Conservation (phyloP, 2,888 invertebrate genomes). For the Pherbina coryleti region DNA sequence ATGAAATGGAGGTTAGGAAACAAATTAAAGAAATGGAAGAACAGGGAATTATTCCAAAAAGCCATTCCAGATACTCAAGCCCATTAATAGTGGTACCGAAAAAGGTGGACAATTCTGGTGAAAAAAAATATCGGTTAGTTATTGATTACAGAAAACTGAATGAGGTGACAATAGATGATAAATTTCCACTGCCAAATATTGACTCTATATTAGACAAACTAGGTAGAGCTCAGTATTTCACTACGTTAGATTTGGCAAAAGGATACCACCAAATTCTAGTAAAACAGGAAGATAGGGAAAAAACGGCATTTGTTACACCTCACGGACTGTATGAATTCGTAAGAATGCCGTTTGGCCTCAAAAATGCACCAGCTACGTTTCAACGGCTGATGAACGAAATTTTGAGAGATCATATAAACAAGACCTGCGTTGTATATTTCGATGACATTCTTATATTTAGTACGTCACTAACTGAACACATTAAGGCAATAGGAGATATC, state of each 20-base stretch:
- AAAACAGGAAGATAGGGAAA: conserved; percentile 41
- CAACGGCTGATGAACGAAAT: conserved; percentile 39
- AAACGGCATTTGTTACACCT: conserved; percentile 48
- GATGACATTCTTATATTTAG: conserved; percentile 35
- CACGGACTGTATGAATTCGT: conserved; percentile 47
- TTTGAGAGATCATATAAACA: conserved; percentile 28
- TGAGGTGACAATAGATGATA: too few relatives aligned
- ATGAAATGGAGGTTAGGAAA: too few relatives aligned
- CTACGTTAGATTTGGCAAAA: conserved; percentile 52
- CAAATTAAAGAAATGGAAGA: too few relatives aligned
- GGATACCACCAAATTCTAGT: conserved; percentile 60
- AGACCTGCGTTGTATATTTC: conserved; percentile 35
- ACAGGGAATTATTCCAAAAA: too few relatives aligned
- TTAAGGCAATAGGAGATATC: conserved; percentile 19
- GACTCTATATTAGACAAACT: too few relatives aligned
- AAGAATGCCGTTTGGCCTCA: conserved; percentile 45
- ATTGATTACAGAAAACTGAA: too few relatives aligned
- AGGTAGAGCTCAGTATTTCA: conserved; percentile 32
- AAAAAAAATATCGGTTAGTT: too few relatives aligned
- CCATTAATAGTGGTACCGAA: too few relatives aligned
- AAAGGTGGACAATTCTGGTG: too few relatives aligned
- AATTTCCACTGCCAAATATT: too few relatives aligned
- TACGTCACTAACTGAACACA: conserved; percentile 34
- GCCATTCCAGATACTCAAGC: too few relatives aligned
- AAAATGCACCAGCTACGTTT: conserved; percentile 39